These are phyloP conservation scores for Sebastes hubbsi DNA, from an alignment of 2,797 vertebrate species.

Conservation along the genomic window DNA sequence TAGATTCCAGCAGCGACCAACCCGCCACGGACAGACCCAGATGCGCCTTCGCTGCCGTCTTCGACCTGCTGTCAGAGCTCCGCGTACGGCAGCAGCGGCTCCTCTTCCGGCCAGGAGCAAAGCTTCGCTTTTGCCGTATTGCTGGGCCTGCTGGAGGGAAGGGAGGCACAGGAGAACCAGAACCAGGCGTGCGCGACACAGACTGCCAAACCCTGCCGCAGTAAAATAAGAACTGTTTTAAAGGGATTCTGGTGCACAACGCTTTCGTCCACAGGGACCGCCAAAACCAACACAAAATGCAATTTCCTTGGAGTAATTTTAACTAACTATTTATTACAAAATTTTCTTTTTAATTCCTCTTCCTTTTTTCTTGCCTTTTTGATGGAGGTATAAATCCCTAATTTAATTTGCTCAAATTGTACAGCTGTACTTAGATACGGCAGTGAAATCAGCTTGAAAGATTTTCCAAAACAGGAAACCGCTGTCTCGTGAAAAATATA, in stretches of 20 bases:
- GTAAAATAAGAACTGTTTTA: background rate
- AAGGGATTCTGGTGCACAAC: background rate
- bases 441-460: conserved; percentile 35
- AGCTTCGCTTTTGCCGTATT: no score
- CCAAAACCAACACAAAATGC: background rate
- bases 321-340: background rate
- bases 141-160: background rate
- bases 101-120: no score
- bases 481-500: conserved; percentile 26
- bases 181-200: background rate
- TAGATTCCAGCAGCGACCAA: background rate
- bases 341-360: background rate
- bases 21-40: background rate
- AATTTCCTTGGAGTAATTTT: background rate
- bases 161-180: background rate
- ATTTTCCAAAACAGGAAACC: conserved; percentile 57
- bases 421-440: conserved; percentile 6
- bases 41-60: no score
- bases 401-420: conserved; percentile 6
- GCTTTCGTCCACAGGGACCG: background rate
- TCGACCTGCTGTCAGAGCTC: no score
- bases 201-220: background rate
- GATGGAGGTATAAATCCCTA: background rate
- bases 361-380: background rate
- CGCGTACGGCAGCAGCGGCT: no score